Evolutionary conservation across 2,888 invertebrate genomes (phyloP).

Genomic region (Amblyteles armatorius): DNA sequence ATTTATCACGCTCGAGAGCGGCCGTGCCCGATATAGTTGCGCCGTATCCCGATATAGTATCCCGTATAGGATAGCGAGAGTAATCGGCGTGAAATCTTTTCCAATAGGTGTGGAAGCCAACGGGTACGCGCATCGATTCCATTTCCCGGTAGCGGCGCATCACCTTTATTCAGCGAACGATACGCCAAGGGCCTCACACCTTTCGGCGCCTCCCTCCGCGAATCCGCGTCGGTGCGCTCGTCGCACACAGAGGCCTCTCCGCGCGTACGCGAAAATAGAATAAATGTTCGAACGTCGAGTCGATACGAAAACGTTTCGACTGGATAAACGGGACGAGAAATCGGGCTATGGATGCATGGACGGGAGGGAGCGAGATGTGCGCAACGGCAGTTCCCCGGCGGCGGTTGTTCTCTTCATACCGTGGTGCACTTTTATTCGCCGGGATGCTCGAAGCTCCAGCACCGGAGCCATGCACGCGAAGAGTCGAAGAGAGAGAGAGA

Average conservation of each 20-base stretch:
- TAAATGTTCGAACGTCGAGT: constrained; percentile 54
- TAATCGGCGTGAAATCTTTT: constrained; percentile 69
- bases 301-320: constrained; percentile 65
- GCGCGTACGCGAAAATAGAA: constrained; percentile 58
- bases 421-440: constrained; percentile 62
- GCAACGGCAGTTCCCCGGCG: background rate
- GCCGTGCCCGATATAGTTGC: constrained; percentile 25
- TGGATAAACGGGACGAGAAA: constrained; percentile 54
- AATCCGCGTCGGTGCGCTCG: background rate
- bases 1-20: constrained; percentile 57
- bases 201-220: background rate
- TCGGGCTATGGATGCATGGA: constrained; percentile 23
- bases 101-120: constrained; percentile 64
- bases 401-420: constrained; percentile 53
- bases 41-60: background rate
- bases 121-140: constrained; percentile 64
- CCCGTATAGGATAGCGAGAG: constrained; percentile 17
- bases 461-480: background rate
- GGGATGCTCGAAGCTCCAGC: constrained; percentile 56
- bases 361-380: constrained; percentile 11
- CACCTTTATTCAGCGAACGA: constrained; percentile 62
- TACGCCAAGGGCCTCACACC: constrained; percentile 51
- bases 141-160: constrained; percentile 55
- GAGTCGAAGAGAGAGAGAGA: background rate
- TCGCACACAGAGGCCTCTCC: background rate